These are phyloP conservation scores for Amorpha juglandis DNA, from an alignment of 2,888 invertebrate genomes.

Conservation along the genomic window DNA sequence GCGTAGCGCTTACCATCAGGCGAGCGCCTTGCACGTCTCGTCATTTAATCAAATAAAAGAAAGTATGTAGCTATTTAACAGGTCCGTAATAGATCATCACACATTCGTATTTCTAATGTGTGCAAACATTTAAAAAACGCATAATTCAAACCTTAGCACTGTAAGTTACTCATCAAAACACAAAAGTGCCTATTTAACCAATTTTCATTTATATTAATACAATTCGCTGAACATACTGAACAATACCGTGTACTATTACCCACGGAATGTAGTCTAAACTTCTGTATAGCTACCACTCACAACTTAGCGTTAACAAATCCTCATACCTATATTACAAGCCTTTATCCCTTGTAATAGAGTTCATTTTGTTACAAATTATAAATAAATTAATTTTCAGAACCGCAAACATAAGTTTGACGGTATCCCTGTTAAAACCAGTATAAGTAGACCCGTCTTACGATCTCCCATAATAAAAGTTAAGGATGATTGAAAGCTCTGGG, in stretches of 20 bases:
- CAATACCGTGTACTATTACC: conserved; percentile 62
- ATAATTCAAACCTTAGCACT: no score
- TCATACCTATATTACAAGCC: conserved; percentile 31
- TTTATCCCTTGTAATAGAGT: conserved; percentile 38
- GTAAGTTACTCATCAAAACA: background rate
- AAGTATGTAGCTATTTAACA: no score
- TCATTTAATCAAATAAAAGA: no score
- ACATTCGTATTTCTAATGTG: no score
- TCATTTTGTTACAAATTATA: conserved; percentile 33
- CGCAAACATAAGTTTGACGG: conserved; percentile 55
- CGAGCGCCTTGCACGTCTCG: no score
- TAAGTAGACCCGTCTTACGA: conserved; percentile 40
- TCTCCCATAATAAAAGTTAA: conserved; percentile 44
- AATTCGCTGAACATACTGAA: conserved; percentile 50
- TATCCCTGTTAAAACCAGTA: conserved; percentile 48
- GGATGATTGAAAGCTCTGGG: conserved; percentile 37
- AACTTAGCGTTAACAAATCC: conserved; percentile 32
- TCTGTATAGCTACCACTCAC: conserved; percentile 51
- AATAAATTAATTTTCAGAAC: conserved; percentile 46
- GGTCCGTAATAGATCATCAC: no score
- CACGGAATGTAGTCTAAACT: conserved; percentile 75
- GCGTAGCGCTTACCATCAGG: no score
- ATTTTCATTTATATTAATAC: conserved; percentile 57
- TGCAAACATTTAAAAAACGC: no score
- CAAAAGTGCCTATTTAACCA: conserved; percentile 29